Percentiles rank a stretch among this genome's conserved stretches.
Evolutionary conservation across 2,113 vertebrate species (phyloP).

Genomic region (Oryctolagus cuniculus): mOryCun1.1 NC_091447.1:43418501-43419000

Average conservation of each 20-base stretch:
- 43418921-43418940: background rate
- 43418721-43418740: constrained; percentile 25
- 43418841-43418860: background rate
- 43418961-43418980: constrained; percentile 1
- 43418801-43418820: background rate
- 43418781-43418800: background rate
- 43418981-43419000: background rate
- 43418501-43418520: background rate
- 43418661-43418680: constrained; percentile 10
- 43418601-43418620: background rate
- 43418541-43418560: background rate
- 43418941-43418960: background rate
- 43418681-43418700: background rate
- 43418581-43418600: background rate
- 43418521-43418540: constrained; percentile 38
- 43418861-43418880: background rate
- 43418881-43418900: constrained; percentile 38
- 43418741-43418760: background rate
- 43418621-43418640: background rate
- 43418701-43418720: background rate
- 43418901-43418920: background rate
- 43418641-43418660: background rate
- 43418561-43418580: background rate
- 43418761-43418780: background rate
- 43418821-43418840: background rate